Evolutionary conservation across 2,113 vertebrate species (phyloP), one percentile per base, ranked within the genome.

Genomic region (Spilogale gracilis): DNA sequence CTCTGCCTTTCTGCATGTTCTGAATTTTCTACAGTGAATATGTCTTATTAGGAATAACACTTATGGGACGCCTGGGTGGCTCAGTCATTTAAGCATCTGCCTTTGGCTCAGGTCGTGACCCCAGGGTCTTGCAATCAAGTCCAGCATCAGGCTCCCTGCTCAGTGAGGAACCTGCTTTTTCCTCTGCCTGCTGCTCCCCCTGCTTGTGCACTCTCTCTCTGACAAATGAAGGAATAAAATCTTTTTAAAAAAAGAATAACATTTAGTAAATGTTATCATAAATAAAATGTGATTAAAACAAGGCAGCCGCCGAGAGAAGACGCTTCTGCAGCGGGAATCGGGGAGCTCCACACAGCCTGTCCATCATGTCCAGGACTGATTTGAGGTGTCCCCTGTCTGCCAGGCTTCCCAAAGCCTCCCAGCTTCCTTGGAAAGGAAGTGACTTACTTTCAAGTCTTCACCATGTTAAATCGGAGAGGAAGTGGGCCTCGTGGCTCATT

Each of bases 351-450:
- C 11, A 4, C 8, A 18, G 3, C 71, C 89, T 13, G 2, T 27
- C 38, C 0, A 6, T 17, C 1, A 0, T 3, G 43, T 32, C 0
- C 5, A 2, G 21, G 32, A 2, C 82, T 43, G 80, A 11, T 3
- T 2, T 13, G 83, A 9, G 23, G 8, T 54, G 38, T 74, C 0
- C 18, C 52, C 5, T 48, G 17, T 20, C 45, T n/a, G 0, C 56
- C 0, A 32, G 54, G 9, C 67, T 65, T 4, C 0, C 61, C 17
- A 2, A 48, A 23, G 30, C 45, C 9, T 5, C 38, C 7, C 13
- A 8, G 25, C 58, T 80, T 2, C 12, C 60, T n/a, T 52, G 4
- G 13, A 11, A 13, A 73, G 90, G 87, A 50, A 25, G 58, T 16
- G 14, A 18, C 74, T 78, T 0, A 3, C 30, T 14, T 23, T 5